Percentiles rank a stretch among this genome's conserved stretches.
Conservation (phyloP, 2,888 invertebrate species). For the Trachelus iudaicus region DNA sequence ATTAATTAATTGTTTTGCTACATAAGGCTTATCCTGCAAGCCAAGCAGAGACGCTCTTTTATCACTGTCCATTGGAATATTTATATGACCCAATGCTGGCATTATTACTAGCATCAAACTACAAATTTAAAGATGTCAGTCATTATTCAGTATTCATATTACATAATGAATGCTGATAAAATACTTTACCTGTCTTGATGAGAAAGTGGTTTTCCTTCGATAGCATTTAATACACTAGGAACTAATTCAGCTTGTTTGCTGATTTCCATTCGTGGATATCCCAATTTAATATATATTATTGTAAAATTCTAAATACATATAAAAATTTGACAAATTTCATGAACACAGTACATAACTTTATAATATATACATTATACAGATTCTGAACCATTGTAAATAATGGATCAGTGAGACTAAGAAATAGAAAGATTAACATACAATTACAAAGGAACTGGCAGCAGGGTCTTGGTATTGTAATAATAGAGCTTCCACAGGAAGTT, state of each 20-base stretch:
- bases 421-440: conserved; percentile 69
- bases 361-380: not conserved
- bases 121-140: conserved; percentile 35
- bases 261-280: conserved; percentile 83
- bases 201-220: conserved; percentile 82
- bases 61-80: conserved; percentile 73
- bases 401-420: not conserved
- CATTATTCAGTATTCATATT: conserved; percentile 7
- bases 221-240: conserved; percentile 79
- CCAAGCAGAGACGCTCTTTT: conserved; percentile 75
- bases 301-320: conserved; percentile 80
- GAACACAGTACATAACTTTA: not conserved
- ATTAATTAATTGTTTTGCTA: conserved; percentile 76
- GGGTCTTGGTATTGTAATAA: conserved; percentile 84
- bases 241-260: conserved; percentile 81
- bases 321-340: conserved; percentile 14
- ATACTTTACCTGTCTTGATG: conserved; percentile 83
- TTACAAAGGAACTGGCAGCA: conserved; percentile 80
- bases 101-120: conserved; percentile 85
- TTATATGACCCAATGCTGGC: conserved; percentile 81
- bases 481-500: conserved; percentile 86
- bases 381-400: not conserved
- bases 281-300: conserved; percentile 93
- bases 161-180: conserved; percentile 9
- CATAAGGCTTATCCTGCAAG: conserved; percentile 78